Evolutionary conservation across 2,113 vertebrate genomes (phyloP).

Genomic region (Callaeas wilsoni): DNA sequence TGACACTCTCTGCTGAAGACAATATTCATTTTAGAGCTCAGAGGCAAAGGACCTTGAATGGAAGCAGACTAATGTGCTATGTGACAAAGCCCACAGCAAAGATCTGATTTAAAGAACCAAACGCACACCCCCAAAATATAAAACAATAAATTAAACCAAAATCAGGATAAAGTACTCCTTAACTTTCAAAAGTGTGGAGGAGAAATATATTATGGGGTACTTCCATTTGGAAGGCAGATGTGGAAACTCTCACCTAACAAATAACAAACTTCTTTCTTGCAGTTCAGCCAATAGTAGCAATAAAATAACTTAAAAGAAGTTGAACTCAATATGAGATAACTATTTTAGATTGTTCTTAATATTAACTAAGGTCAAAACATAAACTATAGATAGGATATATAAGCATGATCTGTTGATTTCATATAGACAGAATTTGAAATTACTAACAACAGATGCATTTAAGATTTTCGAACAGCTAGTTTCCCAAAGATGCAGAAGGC

Average conservation of each 20-base stretch:
- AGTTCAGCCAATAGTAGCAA: background rate
- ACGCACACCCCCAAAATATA: background rate
- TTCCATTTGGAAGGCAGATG: constrained; percentile 25
- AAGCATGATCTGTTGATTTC: background rate
- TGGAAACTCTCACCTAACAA: background rate
- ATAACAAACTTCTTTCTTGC: background rate
- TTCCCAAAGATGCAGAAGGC: background rate
- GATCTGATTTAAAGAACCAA: background rate
- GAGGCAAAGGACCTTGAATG: background rate
- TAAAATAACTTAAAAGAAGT: background rate
- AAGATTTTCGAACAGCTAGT: background rate
- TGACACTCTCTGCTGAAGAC: background rate
- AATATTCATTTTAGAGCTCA: background rate
- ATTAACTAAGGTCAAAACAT: background rate
- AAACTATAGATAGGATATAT: background rate
- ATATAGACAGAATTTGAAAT: background rate
- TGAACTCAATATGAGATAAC: background rate
- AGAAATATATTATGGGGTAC: background rate
- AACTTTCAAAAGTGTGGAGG: background rate
- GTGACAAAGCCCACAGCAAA: background rate
- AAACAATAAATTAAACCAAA: background rate
- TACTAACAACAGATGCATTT: background rate
- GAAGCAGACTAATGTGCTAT: background rate
- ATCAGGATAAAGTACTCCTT: background rate
- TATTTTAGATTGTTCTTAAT: background rate